Evolutionary conservation across 2,888 invertebrate species (phyloP), one percentile per base, ranked within the genome.

Genomic region (Dorcus hopei): DNA sequence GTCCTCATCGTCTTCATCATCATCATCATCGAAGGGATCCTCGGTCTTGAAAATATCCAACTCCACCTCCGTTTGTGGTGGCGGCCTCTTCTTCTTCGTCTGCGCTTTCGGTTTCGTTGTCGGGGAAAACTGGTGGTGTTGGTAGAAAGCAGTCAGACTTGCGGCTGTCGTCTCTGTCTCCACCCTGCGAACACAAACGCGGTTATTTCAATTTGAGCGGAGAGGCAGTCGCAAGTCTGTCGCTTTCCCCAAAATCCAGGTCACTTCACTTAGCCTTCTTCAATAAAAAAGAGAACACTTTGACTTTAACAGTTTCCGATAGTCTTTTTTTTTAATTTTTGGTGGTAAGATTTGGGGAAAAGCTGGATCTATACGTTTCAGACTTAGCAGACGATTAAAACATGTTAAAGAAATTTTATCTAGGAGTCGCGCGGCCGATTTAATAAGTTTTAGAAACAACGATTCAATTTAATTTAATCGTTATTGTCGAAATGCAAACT

Each of bases 71-170:
- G 16, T 19, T 19, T 11, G 9, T 45, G 45, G 7, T 4, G 45
- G 19, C 23, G 7, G 26, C 41, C 58, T 62, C 47, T 48, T 58
- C 54, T 60, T 58, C 49, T 38, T 58, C 55, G 60, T 63, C 49
- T 57, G 42, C 43, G 40, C 52, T 14, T 47, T 49, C 39, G 42
- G 52, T 26, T 59, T 53, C 41, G 43, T 19, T 19, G 19, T 54
- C 45, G n/a, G 23, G 49, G 23, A 6, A 33, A 6, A 6, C 7
- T 33, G 26, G 6, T 9, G 45, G 23, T 19, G 45, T 8, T 19
- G 11, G 65, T 70, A 69, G 67, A 72, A 71, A 70, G 68, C 71
- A 68, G 59, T 68, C 68, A 72, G 69, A 70, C 70, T 68, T 67
- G 67, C 67, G 58, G 64, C 62, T 60, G 65, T 60, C 54, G 64